phyloP scores from a whole-genome alignment of 2,888 invertebrate genomes.

The Andrena hattorfiana region DNA sequence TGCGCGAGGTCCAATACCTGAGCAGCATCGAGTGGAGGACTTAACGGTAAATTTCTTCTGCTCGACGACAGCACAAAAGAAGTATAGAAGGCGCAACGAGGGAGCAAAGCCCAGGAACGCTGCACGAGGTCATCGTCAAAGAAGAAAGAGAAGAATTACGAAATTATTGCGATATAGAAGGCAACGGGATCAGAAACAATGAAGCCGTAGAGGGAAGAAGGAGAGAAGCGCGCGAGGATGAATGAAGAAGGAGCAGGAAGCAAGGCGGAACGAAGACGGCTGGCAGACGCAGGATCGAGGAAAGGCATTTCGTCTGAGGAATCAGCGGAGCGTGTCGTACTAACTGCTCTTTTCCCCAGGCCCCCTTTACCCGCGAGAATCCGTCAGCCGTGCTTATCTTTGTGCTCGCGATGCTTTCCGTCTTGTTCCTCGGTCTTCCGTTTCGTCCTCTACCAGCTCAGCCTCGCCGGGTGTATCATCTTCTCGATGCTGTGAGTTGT shows the following conservation, averaged over 20 bases:
- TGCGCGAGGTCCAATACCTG: too few species aligned
- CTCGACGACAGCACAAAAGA: background rate
- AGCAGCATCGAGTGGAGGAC: background rate
- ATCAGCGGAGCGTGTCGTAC: conserved; percentile 67
- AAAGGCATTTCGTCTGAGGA: conserved; percentile 67
- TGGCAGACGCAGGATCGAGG: conserved; percentile 57
- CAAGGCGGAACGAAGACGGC: conserved; percentile 43
- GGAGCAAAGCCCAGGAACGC: background rate
- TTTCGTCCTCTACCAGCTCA: conserved; percentile 26
- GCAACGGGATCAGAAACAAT: conserved; percentile 23
- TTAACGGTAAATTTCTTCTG: background rate
- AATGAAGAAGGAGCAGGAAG: conserved; percentile 22
- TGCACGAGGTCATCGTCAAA: conserved; percentile 9
- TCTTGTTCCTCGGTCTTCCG: conserved; percentile 28
- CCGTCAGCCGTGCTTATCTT: conserved; percentile 67
- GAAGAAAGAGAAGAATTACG: background rate
- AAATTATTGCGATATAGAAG: conserved; percentile 18
- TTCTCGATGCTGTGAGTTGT: conserved; percentile 40
- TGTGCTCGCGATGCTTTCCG: conserved; percentile 50
- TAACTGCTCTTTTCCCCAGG: conserved; percentile 71
- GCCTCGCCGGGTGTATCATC: conserved; percentile 29
- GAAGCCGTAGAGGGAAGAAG: conserved; percentile 15
- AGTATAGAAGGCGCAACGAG: background rate
- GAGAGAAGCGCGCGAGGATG: background rate
- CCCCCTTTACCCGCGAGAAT: conserved; percentile 56